These are phyloP conservation scores for Rattus rattus DNA, from an alignment of 2,113 vertebrate species.

Conservation along the genomic window DNA sequence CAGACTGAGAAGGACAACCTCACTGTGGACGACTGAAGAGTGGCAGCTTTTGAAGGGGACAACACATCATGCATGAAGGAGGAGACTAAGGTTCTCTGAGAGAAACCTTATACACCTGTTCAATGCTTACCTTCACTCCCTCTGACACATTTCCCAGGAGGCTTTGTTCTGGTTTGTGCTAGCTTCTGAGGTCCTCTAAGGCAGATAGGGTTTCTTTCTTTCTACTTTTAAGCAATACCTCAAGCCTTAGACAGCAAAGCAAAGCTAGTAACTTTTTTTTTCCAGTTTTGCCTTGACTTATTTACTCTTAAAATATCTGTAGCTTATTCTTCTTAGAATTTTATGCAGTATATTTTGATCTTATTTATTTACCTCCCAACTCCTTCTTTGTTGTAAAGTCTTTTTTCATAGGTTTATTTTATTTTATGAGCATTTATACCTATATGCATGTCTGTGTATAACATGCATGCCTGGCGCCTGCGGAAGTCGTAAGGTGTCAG, in stretches of 20 bases:
- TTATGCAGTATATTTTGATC: background rate
- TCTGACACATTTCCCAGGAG: constrained; percentile 85
- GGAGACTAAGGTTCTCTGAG: constrained; percentile 88
- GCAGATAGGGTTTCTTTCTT: constrained; percentile 68
- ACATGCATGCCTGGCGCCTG: background rate
- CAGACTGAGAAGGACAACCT: constrained; percentile 92
- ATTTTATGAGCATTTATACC: background rate
- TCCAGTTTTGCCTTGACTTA: constrained; percentile 10
- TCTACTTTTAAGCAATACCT: constrained; percentile 66
- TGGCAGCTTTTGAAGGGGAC: constrained; percentile 92
- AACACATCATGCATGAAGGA: constrained; percentile 91
- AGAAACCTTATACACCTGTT: background rate
- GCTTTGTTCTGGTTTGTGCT: constrained; percentile 87
- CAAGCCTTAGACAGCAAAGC: constrained; percentile 75
- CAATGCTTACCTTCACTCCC: constrained; percentile 81
- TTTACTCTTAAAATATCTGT: background rate
- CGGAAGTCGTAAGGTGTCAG: background rate
- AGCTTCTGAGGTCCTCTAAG: constrained; percentile 82
- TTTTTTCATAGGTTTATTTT: background rate
- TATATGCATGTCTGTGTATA: background rate
- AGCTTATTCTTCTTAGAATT: background rate
- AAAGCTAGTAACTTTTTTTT: constrained; percentile 22
- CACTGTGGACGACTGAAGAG: constrained; percentile 89
- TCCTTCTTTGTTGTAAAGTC: background rate
- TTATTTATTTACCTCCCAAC: background rate